phyloP scores from a whole-genome alignment of 1,140 invertebrate species.

The Notospermus geniculatus region DNA sequence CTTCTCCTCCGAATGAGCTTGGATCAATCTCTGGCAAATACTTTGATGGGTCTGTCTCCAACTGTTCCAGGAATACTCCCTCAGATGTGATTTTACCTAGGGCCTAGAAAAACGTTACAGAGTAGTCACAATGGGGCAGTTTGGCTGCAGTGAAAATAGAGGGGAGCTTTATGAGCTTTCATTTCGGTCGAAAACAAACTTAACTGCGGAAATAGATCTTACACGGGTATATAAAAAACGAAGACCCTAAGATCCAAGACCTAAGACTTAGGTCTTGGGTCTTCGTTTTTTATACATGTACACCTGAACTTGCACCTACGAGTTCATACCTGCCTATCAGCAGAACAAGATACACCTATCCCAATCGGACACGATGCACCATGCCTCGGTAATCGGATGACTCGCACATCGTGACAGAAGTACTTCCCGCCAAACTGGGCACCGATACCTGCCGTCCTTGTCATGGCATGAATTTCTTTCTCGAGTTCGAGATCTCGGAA shows the following conservation, averaged over 20 bases:
- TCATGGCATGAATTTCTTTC: conserved; percentile 48
- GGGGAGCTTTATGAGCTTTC: not conserved
- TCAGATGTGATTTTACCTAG: conserved; percentile 52
- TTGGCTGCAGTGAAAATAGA: not conserved
- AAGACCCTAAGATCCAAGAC: too few species aligned
- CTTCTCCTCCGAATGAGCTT: conserved; percentile 47
- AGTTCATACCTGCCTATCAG: conserved; percentile 51
- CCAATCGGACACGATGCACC: conserved; percentile 57
- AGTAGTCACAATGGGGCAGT: not conserved
- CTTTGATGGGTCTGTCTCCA: conserved; percentile 54
- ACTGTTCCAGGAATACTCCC: conserved; percentile 55
- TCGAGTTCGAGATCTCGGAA: conserved; percentile 54
- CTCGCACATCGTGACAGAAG: conserved; percentile 57
- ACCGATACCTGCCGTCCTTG: conserved; percentile 52
- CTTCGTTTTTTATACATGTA: too few species aligned
- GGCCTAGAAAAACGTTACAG: conserved; percentile 30
- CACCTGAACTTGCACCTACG: not conserved
- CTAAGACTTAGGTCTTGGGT: too few species aligned
- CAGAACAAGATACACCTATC: conserved; percentile 56
- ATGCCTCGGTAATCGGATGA: conserved; percentile 53
- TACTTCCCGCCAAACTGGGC: conserved; percentile 59
- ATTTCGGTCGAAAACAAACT: not conserved
- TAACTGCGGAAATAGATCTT: not conserved
- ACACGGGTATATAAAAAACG: not conserved
- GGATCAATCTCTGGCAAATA: conserved; percentile 52